A percentile compares a stretch with the other conserved stretches of the same genome.
These are phyloP conservation scores for Trachurus trachurus DNA, from an alignment of 2,797 vertebrate species.

Conservation along the genomic window DNA sequence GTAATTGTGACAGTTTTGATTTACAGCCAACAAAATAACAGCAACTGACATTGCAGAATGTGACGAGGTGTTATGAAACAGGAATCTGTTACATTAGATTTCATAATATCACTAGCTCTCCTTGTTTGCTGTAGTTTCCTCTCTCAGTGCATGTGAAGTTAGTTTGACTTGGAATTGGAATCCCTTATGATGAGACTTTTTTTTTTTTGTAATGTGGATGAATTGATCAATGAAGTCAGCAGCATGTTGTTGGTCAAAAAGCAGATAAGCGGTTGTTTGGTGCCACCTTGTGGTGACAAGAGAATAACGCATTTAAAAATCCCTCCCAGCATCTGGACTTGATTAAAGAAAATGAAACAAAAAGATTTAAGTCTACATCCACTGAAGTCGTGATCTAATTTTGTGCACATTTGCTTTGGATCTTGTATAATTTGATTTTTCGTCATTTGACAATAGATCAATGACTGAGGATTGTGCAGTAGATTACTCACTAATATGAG, in stretches of 20 bases:
- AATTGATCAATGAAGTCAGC: neutral
- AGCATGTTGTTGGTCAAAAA: neutral
- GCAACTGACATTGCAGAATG: neutral
- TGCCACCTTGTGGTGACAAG: slow-evolving; percentile 46
- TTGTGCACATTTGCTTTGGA: neutral
- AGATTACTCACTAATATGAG: neutral
- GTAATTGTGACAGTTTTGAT: neutral
- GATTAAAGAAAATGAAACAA: neutral
- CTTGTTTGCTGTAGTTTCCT: neutral
- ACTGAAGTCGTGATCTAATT: neutral
- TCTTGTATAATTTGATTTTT: neutral
- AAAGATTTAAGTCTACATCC: neutral
- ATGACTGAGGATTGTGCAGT: neutral
- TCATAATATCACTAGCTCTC: neutral
- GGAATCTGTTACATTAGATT: neutral
- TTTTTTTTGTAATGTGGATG: too few relatives aligned
- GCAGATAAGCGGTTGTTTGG: neutral
- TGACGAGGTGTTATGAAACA: neutral
- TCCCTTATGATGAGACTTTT: too few relatives aligned
- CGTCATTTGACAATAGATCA: neutral
- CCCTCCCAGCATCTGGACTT: neutral
- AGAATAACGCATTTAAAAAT: neutral
- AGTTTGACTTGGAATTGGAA: neutral
- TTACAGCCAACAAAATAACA: neutral
- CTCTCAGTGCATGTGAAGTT: neutral